Evolutionary conservation across 1,140 invertebrate genomes (phyloP).

Genomic region (Globodera ellingtonae): DNA sequence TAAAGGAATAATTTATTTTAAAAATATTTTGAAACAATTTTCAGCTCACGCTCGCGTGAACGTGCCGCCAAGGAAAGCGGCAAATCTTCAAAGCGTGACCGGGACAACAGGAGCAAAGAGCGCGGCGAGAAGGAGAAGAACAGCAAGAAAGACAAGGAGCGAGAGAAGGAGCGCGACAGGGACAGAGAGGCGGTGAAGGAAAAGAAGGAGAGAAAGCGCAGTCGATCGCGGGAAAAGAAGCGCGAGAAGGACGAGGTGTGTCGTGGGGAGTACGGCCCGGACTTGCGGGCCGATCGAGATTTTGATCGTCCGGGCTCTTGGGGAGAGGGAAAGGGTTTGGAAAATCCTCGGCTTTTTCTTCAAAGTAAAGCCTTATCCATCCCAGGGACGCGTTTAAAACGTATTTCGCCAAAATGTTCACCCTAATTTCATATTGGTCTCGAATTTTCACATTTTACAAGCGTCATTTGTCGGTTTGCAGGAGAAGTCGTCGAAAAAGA

Average conservation of each 20-base stretch:
- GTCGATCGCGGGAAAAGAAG: conserved; percentile 12
- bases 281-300: too few relatives aligned
- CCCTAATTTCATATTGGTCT: too few relatives aligned
- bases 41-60: conserved; percentile 17
- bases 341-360: neutral
- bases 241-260: conserved; percentile 24
- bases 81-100: conserved; percentile 22
- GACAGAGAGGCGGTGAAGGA: conserved; percentile 23
- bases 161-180: neutral
- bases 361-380: neutral
- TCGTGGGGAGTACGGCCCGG: conserved; percentile 23
- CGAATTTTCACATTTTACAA: too few relatives aligned
- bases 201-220: conserved; percentile 23
- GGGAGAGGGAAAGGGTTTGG: too few relatives aligned
- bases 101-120: conserved; percentile 1
- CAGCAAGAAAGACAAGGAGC: conserved; percentile 12
- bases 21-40: neutral
- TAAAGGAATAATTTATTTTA: too few relatives aligned
- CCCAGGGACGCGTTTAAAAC: too few relatives aligned
- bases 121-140: conserved; percentile 16
- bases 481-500: conserved; percentile 30
- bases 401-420: too few relatives aligned
- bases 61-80: conserved; percentile 13
- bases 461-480: neutral
- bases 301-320: too few relatives aligned